Percentiles rank a stretch among this genome's conserved stretches.
phyloP scores from a whole-genome alignment of 2,113 vertebrate genomes.

The Dryoscopus gambensis region DNA sequence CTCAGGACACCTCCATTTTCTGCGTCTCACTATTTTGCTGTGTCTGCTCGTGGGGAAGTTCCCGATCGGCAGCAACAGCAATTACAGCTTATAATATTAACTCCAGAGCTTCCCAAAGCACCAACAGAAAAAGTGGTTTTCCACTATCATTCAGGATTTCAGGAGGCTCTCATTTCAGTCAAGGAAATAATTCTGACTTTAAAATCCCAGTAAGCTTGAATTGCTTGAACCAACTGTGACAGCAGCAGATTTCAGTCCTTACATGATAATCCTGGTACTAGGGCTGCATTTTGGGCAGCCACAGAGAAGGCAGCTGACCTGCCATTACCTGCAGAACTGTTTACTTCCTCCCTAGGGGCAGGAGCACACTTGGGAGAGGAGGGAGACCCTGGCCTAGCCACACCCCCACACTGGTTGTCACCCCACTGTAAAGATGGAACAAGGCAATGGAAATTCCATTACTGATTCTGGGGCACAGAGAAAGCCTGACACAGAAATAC shows the following conservation, averaged over 20 bases:
- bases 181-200: neutral
- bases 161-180: neutral
- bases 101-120: neutral
- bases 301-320: neutral
- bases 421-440: accelerated
- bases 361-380: accelerated
- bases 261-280: neutral
- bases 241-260: neutral
- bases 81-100: neutral
- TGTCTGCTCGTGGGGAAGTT: neutral
- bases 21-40: accelerated
- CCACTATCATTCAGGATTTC: neutral
- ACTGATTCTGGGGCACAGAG: neutral
- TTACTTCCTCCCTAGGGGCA: neutral
- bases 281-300: neutral
- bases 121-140: neutral
- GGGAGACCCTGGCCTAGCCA: accelerated
- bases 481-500: neutral
- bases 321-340: accelerated
- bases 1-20: neutral
- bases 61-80: neutral
- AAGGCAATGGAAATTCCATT: accelerated
- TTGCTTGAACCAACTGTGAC: accelerated
- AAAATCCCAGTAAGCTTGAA: neutral
- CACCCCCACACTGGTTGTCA: accelerated